Percentiles rank a stretch among this genome's conserved stretches.
These are phyloP conservation scores for Carcharodon carcharias DNA, from an alignment of 2,797 vertebrate genomes.

Conservation along the genomic window DNA sequence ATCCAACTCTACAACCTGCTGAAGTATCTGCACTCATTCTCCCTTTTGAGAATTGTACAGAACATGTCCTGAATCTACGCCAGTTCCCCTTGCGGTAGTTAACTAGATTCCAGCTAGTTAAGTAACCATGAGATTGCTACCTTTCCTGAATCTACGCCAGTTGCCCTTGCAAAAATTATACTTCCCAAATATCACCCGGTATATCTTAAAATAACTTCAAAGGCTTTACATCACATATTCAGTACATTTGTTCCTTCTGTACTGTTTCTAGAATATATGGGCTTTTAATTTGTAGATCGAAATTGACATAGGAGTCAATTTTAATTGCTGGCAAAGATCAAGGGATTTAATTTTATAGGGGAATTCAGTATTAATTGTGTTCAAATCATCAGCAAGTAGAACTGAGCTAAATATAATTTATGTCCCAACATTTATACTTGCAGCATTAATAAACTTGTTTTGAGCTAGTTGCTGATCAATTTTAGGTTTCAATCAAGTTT, in stretches of 20 bases:
- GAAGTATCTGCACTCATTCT: neutral
- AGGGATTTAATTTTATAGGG: neutral
- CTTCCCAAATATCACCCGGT: neutral
- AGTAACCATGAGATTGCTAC: neutral
- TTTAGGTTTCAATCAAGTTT: neutral
- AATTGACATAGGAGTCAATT: neutral
- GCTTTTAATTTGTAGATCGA: neutral
- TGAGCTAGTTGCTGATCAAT: neutral
- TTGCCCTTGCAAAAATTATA: neutral
- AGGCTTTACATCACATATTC: neutral
- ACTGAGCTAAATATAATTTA: neutral
- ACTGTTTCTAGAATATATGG: neutral
- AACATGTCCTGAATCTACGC: neutral
- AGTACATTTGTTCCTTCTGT: neutral
- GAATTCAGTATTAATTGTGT: neutral
- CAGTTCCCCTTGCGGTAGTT: neutral
- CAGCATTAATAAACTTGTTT: neutral
- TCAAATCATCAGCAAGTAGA: neutral
- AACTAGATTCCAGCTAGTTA: neutral
- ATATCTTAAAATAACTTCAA: neutral
- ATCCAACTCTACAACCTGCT: too few relatives aligned
- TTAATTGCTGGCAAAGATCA: neutral
- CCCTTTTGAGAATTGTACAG: neutral
- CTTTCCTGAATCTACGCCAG: neutral
- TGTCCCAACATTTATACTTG: neutral